Evolutionary conservation across 2,113 vertebrate genomes (phyloP).

Genomic region (Nerophis lumbriciformis): DNA sequence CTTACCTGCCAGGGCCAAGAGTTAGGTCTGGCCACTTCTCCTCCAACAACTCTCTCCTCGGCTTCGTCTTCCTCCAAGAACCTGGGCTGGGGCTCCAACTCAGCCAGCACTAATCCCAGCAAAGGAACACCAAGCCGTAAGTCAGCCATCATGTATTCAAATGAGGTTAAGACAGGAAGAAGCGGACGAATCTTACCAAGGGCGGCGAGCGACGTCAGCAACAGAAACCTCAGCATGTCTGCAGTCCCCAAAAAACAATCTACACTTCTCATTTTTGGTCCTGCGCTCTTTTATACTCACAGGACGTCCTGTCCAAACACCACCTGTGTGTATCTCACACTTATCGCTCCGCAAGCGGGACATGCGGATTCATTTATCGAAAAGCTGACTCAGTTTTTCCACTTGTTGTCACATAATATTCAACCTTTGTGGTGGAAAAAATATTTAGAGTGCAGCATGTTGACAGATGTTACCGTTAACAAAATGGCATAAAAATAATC

Average conservation of each 20-base stretch:
- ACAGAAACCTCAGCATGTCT: slow-evolving; percentile 74
- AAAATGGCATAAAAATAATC: too few species aligned
- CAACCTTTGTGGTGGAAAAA: too few species aligned
- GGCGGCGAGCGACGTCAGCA: slow-evolving; percentile 71
- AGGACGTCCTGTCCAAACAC: neutral
- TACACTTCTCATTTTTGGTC: neutral
- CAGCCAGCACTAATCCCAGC: slow-evolving; percentile 63
- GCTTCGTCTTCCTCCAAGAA: slow-evolving; percentile 44
- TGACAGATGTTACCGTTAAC: neutral
- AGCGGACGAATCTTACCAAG: slow-evolving; percentile 67
- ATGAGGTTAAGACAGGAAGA: neutral
- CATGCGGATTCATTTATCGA: slow-evolving; percentile 1
- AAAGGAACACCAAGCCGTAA: slow-evolving; percentile 1
- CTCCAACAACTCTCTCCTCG: slow-evolving; percentile 79
- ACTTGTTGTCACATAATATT: neutral
- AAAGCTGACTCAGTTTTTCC: slow-evolving; percentile 30
- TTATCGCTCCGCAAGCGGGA: slow-evolving; percentile 28
- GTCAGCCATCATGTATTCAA: neutral
- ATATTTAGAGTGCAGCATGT: neutral
- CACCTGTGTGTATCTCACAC: slow-evolving; percentile 56
- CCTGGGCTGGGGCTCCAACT: slow-evolving; percentile 66
- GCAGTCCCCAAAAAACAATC: slow-evolving; percentile 32
- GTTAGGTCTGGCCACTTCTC: slow-evolving; percentile 66
- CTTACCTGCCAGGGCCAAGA: slow-evolving; percentile 88
- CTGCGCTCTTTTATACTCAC: slow-evolving; percentile 51